Evolutionary conservation across 2,797 vertebrate species (phyloP).

Genomic region (Xenops minutus): DNA sequence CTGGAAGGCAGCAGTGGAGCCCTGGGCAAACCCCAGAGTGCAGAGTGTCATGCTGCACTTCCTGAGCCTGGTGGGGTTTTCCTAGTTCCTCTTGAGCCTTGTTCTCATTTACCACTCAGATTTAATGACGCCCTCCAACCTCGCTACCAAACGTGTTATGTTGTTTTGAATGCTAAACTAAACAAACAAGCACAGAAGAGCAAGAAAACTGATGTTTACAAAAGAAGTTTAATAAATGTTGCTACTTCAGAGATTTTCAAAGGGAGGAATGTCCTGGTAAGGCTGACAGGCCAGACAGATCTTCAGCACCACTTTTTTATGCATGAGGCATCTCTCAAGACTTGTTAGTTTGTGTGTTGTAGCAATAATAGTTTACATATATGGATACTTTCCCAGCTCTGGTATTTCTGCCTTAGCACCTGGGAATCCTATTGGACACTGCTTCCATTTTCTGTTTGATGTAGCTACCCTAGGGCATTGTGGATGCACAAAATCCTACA

Average conservation of each 20-base stretch:
- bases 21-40: neutral
- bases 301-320: neutral
- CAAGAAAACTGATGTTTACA: neutral
- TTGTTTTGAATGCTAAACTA: neutral
- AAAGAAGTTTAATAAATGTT: neutral
- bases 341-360: neutral
- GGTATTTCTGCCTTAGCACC: neutral
- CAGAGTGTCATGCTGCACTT: neutral
- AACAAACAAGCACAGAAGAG: neutral
- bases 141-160: neutral
- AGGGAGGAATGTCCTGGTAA: neutral
- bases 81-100: neutral
- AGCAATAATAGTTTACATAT: neutral
- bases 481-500: neutral
- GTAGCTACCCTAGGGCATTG: neutral
- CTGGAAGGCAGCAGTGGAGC: neutral
- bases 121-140: neutral
- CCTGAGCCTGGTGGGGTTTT: neutral
- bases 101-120: neutral
- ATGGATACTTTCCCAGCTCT: neutral
- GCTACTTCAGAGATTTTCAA: neutral
- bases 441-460: neutral
- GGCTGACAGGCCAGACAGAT: neutral
- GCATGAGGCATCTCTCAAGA: neutral
- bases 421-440: neutral